Percentiles rank a stretch among this genome's conserved stretches.
Evolutionary conservation across 92 coral and sea anemone species (phyloP).

Genomic region (Paragorgia papillata): DNA sequence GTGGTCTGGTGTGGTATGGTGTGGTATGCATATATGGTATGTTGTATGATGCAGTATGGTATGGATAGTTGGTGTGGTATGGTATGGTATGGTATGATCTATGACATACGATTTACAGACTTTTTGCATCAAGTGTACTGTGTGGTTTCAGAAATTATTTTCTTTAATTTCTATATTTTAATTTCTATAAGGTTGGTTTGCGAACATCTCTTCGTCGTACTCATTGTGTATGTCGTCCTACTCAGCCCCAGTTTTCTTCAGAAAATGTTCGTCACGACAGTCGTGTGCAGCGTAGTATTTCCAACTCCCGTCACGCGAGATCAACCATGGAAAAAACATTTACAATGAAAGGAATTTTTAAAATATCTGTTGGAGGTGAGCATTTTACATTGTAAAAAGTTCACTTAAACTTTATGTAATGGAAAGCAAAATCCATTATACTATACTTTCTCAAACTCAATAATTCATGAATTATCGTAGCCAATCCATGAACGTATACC

Average conservation of each 20-base stretch:
- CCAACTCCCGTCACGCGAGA: slow-evolving; percentile 48
- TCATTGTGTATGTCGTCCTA: slow-evolving; percentile 89
- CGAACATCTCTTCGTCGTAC: slow-evolving; percentile 76
- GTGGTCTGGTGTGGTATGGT: no score
- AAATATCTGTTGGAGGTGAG: slow-evolving; percentile 56
- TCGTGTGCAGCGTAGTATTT: slow-evolving; percentile 32
- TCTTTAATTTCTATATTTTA: not conserved
- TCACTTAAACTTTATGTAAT: no score
- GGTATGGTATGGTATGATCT: no score
- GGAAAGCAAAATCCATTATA: no score
- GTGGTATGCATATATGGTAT: no score
- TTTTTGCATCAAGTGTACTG: not conserved
- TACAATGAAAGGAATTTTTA: slow-evolving; percentile 8
- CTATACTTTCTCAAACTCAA: no score
- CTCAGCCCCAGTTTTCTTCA: slow-evolving; percentile 33
- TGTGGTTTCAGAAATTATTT: not conserved
- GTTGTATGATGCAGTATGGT: no score
- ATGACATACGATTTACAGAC: no score
- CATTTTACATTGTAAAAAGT: no score
- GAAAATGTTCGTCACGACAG: slow-evolving; percentile 14
- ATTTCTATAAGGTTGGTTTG: slow-evolving; percentile 73
- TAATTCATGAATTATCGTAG: no score
- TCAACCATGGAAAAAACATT: not conserved
- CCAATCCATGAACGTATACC: no score
- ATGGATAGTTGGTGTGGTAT: no score